A percentile compares a stretch with the other conserved stretches of the same genome.
Conservation (phyloP, 1,140 invertebrate species). For the Diorhabda elongata region DNA sequence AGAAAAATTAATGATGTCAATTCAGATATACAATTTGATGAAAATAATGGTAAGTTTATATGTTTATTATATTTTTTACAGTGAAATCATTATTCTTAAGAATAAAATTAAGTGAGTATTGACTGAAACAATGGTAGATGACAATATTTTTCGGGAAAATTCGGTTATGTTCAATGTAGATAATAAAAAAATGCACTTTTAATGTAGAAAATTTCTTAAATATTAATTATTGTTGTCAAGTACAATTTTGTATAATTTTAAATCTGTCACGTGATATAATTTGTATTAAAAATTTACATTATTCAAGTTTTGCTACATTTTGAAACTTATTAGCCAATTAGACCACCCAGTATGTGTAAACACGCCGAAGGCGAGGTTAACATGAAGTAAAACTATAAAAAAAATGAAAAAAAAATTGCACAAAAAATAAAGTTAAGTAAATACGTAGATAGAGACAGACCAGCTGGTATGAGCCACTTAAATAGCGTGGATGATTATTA, state of each 20-base stretch:
- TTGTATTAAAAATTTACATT: too few species aligned
- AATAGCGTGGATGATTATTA: slow-evolving; percentile 6
- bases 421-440: neutral
- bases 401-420: slow-evolving; percentile 4
- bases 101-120: neutral
- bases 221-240: too few species aligned
- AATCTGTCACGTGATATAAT: too few species aligned
- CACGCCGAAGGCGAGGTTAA: slow-evolving; percentile 2
- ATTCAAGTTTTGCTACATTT: too few species aligned
- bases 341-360: neutral
- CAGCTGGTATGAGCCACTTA: slow-evolving; percentile 6
- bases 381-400: neutral
- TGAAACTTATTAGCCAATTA: too few species aligned
- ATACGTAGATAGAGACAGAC: slow-evolving; percentile 10
- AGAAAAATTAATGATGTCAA: slow-evolving; percentile 33
- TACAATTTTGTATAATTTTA: too few species aligned
- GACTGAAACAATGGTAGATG: too few species aligned
- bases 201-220: too few species aligned
- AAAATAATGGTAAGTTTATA: slow-evolving; percentile 33
- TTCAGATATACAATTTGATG: slow-evolving; percentile 24
- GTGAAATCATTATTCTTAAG: neutral
- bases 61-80: neutral
- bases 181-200: neutral
- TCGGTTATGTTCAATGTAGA: neutral
- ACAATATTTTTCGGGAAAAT: too few species aligned